These are phyloP conservation scores for Platalea minor DNA, from an alignment of 2,797 vertebrate species.

Conservation along the genomic window DNA sequence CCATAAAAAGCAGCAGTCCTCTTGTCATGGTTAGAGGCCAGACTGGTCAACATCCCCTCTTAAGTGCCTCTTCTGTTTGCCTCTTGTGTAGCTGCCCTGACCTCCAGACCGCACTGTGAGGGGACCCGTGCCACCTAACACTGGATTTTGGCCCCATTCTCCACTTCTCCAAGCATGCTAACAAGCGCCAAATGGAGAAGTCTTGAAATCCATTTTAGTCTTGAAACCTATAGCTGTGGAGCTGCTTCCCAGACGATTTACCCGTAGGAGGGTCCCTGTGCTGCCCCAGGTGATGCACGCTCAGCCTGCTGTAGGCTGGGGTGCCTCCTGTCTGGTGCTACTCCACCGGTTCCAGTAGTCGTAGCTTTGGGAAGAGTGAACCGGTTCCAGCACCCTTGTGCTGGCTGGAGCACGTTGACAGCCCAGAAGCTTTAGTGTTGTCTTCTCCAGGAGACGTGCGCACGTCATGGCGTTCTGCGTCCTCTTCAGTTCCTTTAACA, in stretches of 20 bases:
- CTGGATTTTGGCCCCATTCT: background rate
- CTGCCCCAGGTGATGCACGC: fast-evolving
- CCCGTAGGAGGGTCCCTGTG: background rate
- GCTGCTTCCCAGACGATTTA: background rate
- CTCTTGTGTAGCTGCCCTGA: background rate
- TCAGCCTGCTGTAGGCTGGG: too few relatives aligned
- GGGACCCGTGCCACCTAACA: background rate
- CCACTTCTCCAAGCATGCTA: background rate
- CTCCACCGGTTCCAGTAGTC: background rate
- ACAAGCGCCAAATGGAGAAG: background rate
- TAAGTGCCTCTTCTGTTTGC: background rate
- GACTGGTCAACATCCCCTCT: background rate
- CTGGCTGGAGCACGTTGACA: fast-evolving
- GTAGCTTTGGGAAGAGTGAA: background rate
- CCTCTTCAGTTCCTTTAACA: background rate
- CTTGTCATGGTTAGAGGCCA: background rate
- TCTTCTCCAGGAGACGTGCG: background rate
- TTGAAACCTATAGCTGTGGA: background rate
- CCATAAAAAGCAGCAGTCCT: background rate
- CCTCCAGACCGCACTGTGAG: too few relatives aligned
- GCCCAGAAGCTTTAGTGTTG: background rate
- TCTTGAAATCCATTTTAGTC: background rate
- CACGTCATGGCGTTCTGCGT: fast-evolving
- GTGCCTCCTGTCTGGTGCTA: fast-evolving
- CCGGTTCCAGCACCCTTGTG: fast-evolving